Conservation (phyloP, 2,797 vertebrate species). For the Brachymystax lenok region DNA sequence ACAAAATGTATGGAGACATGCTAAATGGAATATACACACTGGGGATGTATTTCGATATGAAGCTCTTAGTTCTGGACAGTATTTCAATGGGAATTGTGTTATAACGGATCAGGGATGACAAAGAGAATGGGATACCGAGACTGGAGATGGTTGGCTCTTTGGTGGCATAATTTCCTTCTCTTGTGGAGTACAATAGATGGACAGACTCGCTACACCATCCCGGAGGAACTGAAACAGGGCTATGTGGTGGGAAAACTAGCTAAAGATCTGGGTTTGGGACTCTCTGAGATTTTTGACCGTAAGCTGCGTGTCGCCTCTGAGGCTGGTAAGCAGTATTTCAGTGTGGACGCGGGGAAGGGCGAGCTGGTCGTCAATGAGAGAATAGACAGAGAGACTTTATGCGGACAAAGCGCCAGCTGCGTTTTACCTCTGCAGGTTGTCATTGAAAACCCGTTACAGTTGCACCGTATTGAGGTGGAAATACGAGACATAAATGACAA, state of each 20-base stretch:
- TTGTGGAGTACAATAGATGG: constrained; percentile 64
- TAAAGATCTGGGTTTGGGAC: constrained; percentile 79
- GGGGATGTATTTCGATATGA: background rate
- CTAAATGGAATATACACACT: background rate
- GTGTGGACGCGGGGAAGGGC: constrained; percentile 76
- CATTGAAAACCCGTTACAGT: constrained; percentile 77
- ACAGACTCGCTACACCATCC: constrained; percentile 83
- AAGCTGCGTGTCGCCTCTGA: constrained; percentile 79
- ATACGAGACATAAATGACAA: constrained; percentile 85
- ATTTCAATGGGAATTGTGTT: constrained; percentile 13
- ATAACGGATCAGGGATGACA: constrained; percentile 43
- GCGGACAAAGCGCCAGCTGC: constrained; percentile 78
- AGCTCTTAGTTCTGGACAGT: background rate
- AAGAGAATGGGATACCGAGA: constrained; percentile 52
- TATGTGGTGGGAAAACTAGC: constrained; percentile 83
- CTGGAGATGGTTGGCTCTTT: constrained; percentile 55
- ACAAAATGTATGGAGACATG: background rate
- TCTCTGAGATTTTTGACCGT: constrained; percentile 77
- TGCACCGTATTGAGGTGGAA: constrained; percentile 79
- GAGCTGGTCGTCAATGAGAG: constrained; percentile 79
- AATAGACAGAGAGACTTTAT: constrained; percentile 83
- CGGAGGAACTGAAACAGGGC: constrained; percentile 80
- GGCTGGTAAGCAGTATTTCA: constrained; percentile 80
- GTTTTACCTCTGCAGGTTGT: constrained; percentile 77
- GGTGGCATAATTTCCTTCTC: constrained; percentile 60